Percentiles rank a stretch among this genome's conserved stretches.
phyloP scores from a whole-genome alignment of 2,797 vertebrate genomes.

The Scolopax rusticola region DNA sequence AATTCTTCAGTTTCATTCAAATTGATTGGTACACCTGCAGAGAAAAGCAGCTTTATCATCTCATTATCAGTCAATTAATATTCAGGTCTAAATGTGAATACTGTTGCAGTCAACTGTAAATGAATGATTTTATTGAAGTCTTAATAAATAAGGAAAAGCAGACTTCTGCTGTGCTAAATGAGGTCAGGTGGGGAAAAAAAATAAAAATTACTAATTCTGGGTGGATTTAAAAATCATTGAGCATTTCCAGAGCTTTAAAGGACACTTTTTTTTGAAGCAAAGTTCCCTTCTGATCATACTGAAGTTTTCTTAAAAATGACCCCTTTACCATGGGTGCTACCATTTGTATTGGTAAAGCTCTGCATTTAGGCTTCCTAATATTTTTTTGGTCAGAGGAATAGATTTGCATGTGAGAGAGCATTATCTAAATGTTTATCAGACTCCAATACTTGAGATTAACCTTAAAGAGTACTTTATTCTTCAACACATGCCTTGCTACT shows the following conservation, averaged over 20 bases:
- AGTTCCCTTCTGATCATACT: neutral
- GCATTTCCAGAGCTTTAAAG: neutral
- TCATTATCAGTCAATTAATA: constrained; percentile 98
- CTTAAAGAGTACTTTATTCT: neutral
- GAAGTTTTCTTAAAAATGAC: neutral
- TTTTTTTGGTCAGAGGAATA: neutral
- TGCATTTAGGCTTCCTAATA: neutral
- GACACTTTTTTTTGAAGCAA: neutral
- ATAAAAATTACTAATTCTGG: constrained; percentile 24
- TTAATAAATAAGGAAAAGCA: constrained; percentile 86
- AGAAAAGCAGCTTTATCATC: constrained; percentile 87
- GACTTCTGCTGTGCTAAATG: constrained; percentile 83
- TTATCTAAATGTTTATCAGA: neutral
- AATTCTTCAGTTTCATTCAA: constrained; percentile 81
- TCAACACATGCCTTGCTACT: neutral
- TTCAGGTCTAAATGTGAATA: constrained; percentile 91
- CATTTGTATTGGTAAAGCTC: neutral
- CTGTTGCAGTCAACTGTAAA: constrained; percentile 89
- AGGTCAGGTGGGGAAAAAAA: constrained; percentile 75
- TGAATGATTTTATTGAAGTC: constrained; percentile 89
- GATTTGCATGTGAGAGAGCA: neutral
- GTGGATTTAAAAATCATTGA: neutral
- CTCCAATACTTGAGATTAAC: neutral
- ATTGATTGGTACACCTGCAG: constrained; percentile 91
- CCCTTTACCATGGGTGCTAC: neutral